These are phyloP conservation scores for Genyomyrus donnyi DNA, from an alignment of 2,113 vertebrate species.

Conservation along the genomic window DNA sequence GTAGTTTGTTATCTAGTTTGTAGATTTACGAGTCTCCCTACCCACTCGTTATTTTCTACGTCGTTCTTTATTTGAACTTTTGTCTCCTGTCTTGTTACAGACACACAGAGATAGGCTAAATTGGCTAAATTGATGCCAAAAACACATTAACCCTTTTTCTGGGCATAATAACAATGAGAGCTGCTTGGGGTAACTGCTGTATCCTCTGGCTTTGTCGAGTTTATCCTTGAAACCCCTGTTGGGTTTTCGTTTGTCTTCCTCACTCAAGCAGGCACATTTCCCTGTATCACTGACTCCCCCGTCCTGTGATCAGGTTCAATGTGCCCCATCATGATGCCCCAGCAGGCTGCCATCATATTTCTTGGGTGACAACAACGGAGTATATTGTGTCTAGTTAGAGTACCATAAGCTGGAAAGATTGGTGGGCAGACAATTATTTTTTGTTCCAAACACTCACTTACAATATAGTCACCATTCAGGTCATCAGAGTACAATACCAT, in stretches of 20 bases:
- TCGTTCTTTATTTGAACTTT: too few species aligned
- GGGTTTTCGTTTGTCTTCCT: background rate
- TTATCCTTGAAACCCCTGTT: slow-evolving; percentile 1
- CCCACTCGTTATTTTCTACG: too few species aligned
- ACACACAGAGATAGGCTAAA: too few species aligned
- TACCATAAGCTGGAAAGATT: background rate
- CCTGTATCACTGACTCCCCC: background rate
- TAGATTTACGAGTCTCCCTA: too few species aligned
- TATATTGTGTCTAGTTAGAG: background rate
- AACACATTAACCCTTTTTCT: too few species aligned
- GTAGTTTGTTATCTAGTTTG: too few species aligned
- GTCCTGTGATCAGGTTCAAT: background rate
- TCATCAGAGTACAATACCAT: too few species aligned
- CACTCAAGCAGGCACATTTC: background rate
- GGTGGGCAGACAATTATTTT: background rate
- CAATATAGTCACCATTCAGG: background rate
- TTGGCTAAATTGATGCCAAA: too few species aligned
- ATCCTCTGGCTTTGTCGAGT: background rate
- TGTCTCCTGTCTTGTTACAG: too few species aligned
- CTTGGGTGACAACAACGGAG: background rate
- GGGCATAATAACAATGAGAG: background rate
- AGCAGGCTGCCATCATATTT: background rate
- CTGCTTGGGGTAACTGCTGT: background rate
- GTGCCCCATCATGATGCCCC: background rate
- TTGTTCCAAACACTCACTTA: background rate